Evolutionary conservation across 2,113 vertebrate genomes (phyloP).

Genomic region (Oncorhynchus gorbuscha): DNA sequence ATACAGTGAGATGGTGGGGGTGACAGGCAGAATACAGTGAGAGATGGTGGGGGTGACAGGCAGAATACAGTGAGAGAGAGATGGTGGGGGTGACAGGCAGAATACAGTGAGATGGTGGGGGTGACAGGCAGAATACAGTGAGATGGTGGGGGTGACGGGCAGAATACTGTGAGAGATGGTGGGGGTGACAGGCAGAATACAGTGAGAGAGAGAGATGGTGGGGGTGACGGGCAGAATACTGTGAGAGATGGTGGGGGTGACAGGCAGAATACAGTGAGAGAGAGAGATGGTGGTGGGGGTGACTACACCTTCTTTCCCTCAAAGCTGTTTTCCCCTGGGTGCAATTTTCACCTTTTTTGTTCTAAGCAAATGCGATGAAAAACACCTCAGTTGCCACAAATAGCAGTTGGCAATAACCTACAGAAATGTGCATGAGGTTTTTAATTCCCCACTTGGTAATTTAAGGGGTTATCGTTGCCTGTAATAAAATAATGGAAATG

Average conservation of each 20-base stretch:
- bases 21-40: neutral
- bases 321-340: slow-evolving; percentile 59
- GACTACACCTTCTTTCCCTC: slow-evolving; percentile 54
- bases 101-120: neutral
- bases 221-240: neutral
- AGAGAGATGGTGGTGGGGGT: slow-evolving; percentile 4
- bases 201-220: neutral
- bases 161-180: too few species aligned
- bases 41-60: neutral
- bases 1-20: neutral
- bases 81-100: neutral
- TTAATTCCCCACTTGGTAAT: slow-evolving; percentile 19
- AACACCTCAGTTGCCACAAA: slow-evolving; percentile 48
- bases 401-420: slow-evolving; percentile 42
- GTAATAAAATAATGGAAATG: slow-evolving; percentile 32
- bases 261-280: too few species aligned
- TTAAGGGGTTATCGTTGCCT: slow-evolving; percentile 24
- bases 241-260: neutral
- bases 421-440: slow-evolving; percentile 10
- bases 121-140: neutral
- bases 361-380: slow-evolving; percentile 50
- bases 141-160: neutral
- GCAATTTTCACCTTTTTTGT: slow-evolving; percentile 65
- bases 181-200: neutral
- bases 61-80: too few species aligned